Percentiles rank a stretch among this genome's conserved stretches.
These are phyloP conservation scores for Florisuga fusca DNA, from an alignment of 2,797 vertebrate species.

Conservation along the genomic window DNA sequence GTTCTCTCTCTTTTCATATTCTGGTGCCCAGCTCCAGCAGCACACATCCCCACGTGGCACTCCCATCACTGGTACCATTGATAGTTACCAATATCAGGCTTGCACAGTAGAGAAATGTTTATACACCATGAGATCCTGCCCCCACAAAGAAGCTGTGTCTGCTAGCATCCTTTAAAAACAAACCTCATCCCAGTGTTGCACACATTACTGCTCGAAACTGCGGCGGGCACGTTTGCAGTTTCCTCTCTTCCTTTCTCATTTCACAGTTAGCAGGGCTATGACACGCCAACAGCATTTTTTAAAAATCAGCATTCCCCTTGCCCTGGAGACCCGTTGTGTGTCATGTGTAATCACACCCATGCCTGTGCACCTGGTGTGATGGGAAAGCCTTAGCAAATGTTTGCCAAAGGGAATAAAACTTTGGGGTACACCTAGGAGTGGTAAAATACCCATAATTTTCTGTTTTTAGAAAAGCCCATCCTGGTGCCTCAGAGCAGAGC, in stretches of 20 bases:
- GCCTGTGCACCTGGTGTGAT: too few species aligned
- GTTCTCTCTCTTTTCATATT: neutral
- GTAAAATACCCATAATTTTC: neutral
- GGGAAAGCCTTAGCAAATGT: neutral
- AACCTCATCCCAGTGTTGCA: too few species aligned
- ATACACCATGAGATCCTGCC: accelerated
- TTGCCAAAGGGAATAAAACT: neutral
- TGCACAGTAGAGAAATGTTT: too few species aligned
- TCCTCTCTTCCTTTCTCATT: neutral
- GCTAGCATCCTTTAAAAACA: neutral
- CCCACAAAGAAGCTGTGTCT: neutral
- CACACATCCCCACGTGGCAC: accelerated
- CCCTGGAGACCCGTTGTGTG: neutral
- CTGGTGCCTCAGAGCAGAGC: neutral
- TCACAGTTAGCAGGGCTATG: neutral
- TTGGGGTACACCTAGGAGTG: neutral
- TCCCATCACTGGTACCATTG: too few species aligned
- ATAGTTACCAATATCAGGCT: neutral
- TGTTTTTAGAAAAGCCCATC: too few species aligned
- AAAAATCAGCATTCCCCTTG: neutral
- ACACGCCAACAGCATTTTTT: neutral
- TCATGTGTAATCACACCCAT: accelerated
- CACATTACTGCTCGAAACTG: accelerated
- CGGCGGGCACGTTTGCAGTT: neutral
- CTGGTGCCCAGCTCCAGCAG: neutral